Percentiles rank a stretch among this genome's conserved stretches.
Conservation (phyloP, 1,140 invertebrate genomes). For the Leucophenga varia region DNA sequence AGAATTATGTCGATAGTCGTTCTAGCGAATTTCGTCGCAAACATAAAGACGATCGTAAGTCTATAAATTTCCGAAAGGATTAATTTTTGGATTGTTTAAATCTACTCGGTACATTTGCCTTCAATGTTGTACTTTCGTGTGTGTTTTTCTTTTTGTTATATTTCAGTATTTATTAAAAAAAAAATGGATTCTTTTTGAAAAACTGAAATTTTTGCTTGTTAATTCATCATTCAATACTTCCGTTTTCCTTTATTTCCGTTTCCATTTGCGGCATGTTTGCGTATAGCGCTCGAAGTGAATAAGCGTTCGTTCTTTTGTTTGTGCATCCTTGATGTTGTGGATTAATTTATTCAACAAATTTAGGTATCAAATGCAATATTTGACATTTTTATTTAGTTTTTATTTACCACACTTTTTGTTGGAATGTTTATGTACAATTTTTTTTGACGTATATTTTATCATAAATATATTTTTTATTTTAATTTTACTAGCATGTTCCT, state of each 20-base stretch:
- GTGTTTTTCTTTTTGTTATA: slow-evolving; percentile 5
- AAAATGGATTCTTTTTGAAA: too few relatives aligned
- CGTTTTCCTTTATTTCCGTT: too few relatives aligned
- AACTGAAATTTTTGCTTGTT: too few relatives aligned
- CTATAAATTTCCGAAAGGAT: neutral
- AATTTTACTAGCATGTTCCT: neutral
- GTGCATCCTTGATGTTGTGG: slow-evolving; percentile 55
- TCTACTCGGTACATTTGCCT: slow-evolving; percentile 32
- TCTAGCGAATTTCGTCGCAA: slow-evolving; percentile 54
- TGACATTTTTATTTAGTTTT: neutral
- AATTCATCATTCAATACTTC: too few relatives aligned
- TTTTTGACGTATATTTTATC: neutral
- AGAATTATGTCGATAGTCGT: slow-evolving; percentile 53
- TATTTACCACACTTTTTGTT: slow-evolving; percentile 9
- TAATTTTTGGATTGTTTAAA: slow-evolving; percentile 6
- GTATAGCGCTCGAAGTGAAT: slow-evolving; percentile 18
- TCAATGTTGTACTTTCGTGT: slow-evolving; percentile 6
- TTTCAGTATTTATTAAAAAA: too few relatives aligned
- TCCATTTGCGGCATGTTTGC: slow-evolving; percentile 47
- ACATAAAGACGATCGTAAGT: slow-evolving; percentile 57
- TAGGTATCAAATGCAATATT: slow-evolving; percentile 37
- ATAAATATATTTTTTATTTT: neutral
- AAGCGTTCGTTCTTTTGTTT: slow-evolving; percentile 20
- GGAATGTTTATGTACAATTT: neutral
- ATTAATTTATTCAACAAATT: slow-evolving; percentile 33